Percentiles rank a stretch among this genome's conserved stretches.
Conservation (phyloP, 1,140 invertebrate species). For the Listronotus bonariensis region DNA sequence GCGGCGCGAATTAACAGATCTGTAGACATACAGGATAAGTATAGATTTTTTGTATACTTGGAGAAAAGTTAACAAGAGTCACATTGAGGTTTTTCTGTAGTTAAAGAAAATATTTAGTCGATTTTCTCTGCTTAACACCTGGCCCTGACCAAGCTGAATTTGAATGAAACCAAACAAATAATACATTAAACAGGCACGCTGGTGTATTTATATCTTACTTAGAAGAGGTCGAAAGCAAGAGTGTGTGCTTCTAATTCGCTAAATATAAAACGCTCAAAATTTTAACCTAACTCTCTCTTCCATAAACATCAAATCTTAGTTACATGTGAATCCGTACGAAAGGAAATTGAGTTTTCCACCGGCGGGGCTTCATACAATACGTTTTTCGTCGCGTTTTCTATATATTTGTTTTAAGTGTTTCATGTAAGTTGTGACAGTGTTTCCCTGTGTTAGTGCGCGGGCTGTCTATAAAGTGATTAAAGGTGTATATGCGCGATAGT, state of each 20-base stretch:
- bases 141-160: conserved; percentile 37
- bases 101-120: conserved; percentile 36
- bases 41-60: conserved; percentile 15
- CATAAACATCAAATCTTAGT: conserved; percentile 38
- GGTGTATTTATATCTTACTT: conserved; percentile 48
- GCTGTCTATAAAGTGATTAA: conserved; percentile 9
- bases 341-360: conserved; percentile 31
- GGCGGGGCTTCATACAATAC: conserved; percentile 14
- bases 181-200: conserved; percentile 42
- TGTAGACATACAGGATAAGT: conserved; percentile 1
- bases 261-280: conserved; percentile 48
- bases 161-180: conserved; percentile 49
- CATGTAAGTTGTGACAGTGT: conserved; percentile 12
- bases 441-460: not conserved
- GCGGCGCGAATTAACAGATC: no score
- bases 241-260: conserved; percentile 45
- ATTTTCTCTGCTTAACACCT: conserved; percentile 34
- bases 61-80: conserved; percentile 24
- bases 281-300: conserved; percentile 36
- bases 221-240: conserved; percentile 45
- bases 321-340: conserved; percentile 40
- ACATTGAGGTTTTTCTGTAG: conserved; percentile 30
- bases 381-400: conserved; percentile 9
- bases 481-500: not conserved
- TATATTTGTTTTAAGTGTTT: not conserved